These are phyloP conservation scores for Phasianus colchicus DNA, from an alignment of 2,113 vertebrate genomes.

Conservation along the genomic window DNA sequence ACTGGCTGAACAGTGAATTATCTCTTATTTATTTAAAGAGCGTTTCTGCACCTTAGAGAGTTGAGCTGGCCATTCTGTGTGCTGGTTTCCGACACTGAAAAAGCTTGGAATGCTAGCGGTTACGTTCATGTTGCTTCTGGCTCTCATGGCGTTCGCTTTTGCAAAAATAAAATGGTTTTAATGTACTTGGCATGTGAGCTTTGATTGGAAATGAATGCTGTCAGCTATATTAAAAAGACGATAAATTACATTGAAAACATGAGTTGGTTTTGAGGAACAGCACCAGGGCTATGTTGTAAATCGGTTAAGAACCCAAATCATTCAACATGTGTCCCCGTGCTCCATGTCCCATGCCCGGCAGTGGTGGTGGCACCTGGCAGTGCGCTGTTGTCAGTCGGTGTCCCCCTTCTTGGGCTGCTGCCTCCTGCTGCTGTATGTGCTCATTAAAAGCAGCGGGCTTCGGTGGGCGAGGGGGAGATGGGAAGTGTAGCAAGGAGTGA, in stretches of 20 bases:
- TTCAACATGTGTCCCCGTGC: not conserved
- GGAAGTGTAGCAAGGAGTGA: not conserved
- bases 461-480: not conserved
- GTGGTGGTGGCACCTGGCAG: not conserved
- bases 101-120: conserved; percentile 38
- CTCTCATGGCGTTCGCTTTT: not conserved
- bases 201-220: not conserved
- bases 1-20: not conserved
- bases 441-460: not conserved
- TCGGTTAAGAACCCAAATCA: not conserved
- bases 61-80: not conserved
- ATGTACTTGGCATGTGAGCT: conserved; percentile 18
- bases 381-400: not conserved
- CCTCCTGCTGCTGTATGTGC: not conserved
- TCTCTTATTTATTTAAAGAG: not conserved
- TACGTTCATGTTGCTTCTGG: conserved; percentile 35
- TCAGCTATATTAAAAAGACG: conserved; percentile 7
- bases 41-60: not conserved
- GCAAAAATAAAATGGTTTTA: not conserved
- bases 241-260: not conserved
- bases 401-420: not conserved
- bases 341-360: not conserved
- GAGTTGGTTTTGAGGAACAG: not conserved
- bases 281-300: not conserved
- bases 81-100: not conserved